Evolutionary conservation across 2,113 vertebrate genomes (phyloP), one percentile per base, ranked within the genome.

Genomic region (Anolis sagrei): DNA sequence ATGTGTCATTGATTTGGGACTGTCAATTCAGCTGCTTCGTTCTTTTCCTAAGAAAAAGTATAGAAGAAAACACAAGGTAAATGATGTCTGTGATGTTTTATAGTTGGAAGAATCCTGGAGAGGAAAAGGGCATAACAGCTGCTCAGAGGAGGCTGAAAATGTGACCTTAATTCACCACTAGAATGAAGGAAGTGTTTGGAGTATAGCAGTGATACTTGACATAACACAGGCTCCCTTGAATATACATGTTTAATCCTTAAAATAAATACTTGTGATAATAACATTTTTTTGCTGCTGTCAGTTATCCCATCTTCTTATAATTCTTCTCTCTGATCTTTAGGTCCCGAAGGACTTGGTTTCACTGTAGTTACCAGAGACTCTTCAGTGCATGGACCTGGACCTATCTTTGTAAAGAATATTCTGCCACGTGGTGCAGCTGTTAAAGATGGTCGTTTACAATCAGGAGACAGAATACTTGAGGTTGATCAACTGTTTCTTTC

Each of bases 301-400:
- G 34, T 85, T 48, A 23, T 72, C 0, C 0, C 75, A 86, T 74
- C 66, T 79, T 85, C 32, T 78, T 78, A 72, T 58, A 9, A 62
- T 79, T 1, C 88, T 92, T 90, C 76, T 78, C 18, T 89, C 87
- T 94, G 29, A 44, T 25, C 0, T 73, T 19, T 93, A 99, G 99
- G 99, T 91, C 93, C 97, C 7, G 99, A 99, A 92, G 99, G 99
- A 75, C 97, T 99, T 86, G 99, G 99, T 62, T 99, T 99, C 91
- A 99, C 99, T 1, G 98, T 99, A 5, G 98, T 99, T 85, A 99
- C 99, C 85, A 98, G 98, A 95, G 99, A 99, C 84, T 99, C 99
- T 74, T 97, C 98, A 48, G 94, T 98, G 8, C 98, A 99, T 0
- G 98, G 97, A 21, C 98, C 97, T 1, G 98, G 98, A 51, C 99